These are phyloP conservation scores for Numenius arquata DNA, from an alignment of 2,113 vertebrate genomes.

Conservation along the genomic window DNA sequence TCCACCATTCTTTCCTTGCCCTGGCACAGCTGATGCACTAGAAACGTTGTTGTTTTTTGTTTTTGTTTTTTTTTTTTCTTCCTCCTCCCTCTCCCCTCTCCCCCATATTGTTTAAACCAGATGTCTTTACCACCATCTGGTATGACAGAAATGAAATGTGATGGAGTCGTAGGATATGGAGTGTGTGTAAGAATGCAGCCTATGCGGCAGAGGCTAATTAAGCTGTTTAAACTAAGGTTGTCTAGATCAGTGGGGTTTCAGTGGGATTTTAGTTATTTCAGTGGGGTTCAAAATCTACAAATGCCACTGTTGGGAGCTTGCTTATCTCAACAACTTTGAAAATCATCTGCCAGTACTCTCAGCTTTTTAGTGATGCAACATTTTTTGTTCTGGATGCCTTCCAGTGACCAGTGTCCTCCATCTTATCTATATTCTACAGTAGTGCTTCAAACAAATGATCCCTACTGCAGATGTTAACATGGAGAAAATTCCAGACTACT, in stretches of 20 bases:
- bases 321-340: not conserved
- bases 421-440: not conserved
- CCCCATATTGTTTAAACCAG: not conserved
- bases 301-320: not conserved
- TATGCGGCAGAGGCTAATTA: not conserved
- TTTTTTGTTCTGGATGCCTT: not conserved
- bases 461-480: not conserved
- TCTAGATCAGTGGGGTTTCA: not conserved
- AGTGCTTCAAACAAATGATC: not conserved
- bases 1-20: not conserved
- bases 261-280: not conserved
- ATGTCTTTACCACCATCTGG: not conserved
- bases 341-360: accelerated
- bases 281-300: not conserved
- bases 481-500: not conserved
- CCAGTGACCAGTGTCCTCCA: not conserved
- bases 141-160: not conserved
- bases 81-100: too few species aligned
- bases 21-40: not conserved
- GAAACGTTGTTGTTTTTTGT: not conserved
- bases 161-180: not conserved
- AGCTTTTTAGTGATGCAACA: not conserved
- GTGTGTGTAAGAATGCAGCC: not conserved
- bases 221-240: not conserved
- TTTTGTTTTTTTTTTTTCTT: not conserved